Percentiles rank a stretch among this genome's conserved stretches.
Evolutionary conservation across 2,113 vertebrate genomes (phyloP).

Genomic region (Syrrhaptes paradoxus): DNA sequence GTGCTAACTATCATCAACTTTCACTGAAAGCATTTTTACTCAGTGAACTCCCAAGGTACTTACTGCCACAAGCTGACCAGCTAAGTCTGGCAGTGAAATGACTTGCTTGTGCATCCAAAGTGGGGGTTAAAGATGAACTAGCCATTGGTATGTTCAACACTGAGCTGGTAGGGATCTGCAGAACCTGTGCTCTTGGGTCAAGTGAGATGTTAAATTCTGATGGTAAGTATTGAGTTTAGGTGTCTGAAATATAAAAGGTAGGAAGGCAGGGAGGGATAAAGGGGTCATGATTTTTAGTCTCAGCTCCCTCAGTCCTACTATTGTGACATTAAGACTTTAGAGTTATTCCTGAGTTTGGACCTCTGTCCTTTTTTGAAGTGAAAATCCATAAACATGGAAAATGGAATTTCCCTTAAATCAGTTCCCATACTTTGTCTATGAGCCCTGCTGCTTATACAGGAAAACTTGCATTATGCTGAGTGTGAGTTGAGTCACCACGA

Average conservation of each 20-base stretch:
- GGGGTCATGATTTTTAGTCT: neutral
- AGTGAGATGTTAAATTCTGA: neutral
- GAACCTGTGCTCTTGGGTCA: neutral
- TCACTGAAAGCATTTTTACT: neutral
- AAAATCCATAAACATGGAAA: neutral
- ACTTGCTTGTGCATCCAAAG: neutral
- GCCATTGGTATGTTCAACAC: rapidly evolving
- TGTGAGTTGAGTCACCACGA: neutral
- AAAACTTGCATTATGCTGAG: neutral
- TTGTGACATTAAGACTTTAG: neutral
- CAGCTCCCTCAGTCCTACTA: neutral
- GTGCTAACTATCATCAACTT: rapidly evolving
- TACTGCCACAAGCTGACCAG: neutral
- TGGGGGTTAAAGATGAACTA: neutral
- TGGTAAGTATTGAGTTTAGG: neutral
- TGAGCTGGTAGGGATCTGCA: neutral
- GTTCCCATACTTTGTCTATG: neutral
- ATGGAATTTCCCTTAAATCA: neutral
- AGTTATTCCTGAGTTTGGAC: neutral
- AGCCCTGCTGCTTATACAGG: neutral
- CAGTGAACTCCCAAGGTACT: neutral
- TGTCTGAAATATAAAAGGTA: neutral
- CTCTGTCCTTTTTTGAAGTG: neutral
- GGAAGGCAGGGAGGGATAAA: neutral
- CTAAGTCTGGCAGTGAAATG: neutral